Percentiles rank a stretch among this genome's conserved stretches.
Conservation (phyloP, 2,888 invertebrate genomes). For the Papilio elwesi region DNA sequence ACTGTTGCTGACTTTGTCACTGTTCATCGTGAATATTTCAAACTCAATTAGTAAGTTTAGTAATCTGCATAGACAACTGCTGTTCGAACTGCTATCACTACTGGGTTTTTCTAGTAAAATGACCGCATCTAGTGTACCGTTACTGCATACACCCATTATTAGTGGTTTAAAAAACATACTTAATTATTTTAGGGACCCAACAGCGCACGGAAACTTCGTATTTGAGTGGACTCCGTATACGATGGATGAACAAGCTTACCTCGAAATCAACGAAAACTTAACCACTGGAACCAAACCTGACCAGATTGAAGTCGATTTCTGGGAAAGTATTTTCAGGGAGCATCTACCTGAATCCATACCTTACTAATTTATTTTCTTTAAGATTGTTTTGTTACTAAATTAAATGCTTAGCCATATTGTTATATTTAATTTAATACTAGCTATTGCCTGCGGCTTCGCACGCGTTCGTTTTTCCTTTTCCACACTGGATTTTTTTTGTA, state of each 20-base stretch:
- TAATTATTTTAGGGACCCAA: constrained; percentile 61
- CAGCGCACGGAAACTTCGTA: constrained; percentile 54
- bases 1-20: too few relatives aligned
- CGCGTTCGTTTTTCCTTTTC: too few relatives aligned
- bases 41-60: too few relatives aligned
- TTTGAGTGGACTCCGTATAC: constrained; percentile 64
- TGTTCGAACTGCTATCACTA: too few relatives aligned
- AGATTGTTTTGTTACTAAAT: not conserved
- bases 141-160: not conserved
- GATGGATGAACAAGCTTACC: constrained; percentile 49
- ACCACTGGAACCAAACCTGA: constrained; percentile 46
- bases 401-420: too few relatives aligned
- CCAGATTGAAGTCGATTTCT: constrained; percentile 53
- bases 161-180: not conserved
- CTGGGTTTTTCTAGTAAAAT: too few relatives aligned
- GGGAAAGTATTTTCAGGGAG: constrained; percentile 52
- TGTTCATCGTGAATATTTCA: too few relatives aligned
- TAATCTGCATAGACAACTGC: too few relatives aligned
- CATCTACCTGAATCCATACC: constrained; percentile 42
- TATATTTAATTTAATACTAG: too few relatives aligned
- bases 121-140: too few relatives aligned
- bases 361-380: constrained; percentile 14
- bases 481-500: too few relatives aligned
- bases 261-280: constrained; percentile 55
- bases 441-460: too few relatives aligned